Base-by-base conservation (phyloP, 2,113 vertebrate genomes). In the Gymnocephalus cernua region DNA sequence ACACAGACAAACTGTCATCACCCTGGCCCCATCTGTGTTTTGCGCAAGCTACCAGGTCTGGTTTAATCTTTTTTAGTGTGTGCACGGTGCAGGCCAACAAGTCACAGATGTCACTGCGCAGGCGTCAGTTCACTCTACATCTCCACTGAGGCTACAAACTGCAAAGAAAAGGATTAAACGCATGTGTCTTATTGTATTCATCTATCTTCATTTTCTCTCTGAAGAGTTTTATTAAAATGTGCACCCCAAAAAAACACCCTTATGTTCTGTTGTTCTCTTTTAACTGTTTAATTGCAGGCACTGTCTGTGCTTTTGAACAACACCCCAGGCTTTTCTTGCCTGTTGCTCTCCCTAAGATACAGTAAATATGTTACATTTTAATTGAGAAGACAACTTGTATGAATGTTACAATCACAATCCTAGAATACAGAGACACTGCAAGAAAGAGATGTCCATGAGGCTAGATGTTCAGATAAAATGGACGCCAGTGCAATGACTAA, bases 91-190 rank as follows among this genome's bases (percentile, higher is more conserved):
- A 83, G 90, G 86, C 70, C 19, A 54, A 79, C 57, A 81, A 84
- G 73, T 80, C 86, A 86, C 87, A 93, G 73, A 89, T 87, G 82
- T 88, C 56, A 81, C 48, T 66, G 66, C 9, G 38, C 77, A 87
- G 38, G 59, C 47, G 23, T 87, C 56, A 76, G 44, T 84, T 87
- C 65, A 74, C 78, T 57, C 41, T 45, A 77, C 58, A 79, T 72
- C 64, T 80, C 80, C 74, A 59, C 41, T 47, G 70, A 92, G 83
- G 54, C 57, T 63, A 44, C 59, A 74, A 51, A 73, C 50, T 29
- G 45, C 23, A 75, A 74, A 76, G 51, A 68, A 45, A 74, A 47
- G 3, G 18, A 56, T 67, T 66, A 77, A 27, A 44, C 70, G 14
- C 45, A 58, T 15, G 6, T 45, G 44, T 65, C 51, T 45, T 4